These are phyloP conservation scores for Naja naja DNA, from an alignment of 2,113 vertebrate species.

Conservation along the genomic window DNA sequence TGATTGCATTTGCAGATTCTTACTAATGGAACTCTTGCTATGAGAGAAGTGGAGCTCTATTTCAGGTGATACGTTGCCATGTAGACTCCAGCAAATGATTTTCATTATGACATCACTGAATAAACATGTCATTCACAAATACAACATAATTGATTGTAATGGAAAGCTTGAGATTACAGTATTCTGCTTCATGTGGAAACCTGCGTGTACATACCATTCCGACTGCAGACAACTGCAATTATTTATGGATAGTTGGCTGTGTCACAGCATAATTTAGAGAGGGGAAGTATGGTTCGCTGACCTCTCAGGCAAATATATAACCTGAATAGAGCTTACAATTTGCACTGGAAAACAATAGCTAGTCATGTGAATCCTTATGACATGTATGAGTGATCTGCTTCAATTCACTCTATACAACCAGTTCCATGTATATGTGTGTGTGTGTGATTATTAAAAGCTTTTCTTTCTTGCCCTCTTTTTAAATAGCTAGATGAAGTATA, in stretches of 20 bases:
- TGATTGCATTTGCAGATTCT: neutral
- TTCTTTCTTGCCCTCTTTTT: conserved; percentile 17
- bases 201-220: neutral
- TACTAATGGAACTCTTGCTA: neutral
- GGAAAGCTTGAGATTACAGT: neutral
- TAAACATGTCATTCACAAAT: neutral
- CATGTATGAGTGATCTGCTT: neutral
- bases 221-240: neutral
- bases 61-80: neutral
- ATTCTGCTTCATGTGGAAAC: neutral
- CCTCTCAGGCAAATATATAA: neutral
- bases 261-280: neutral
- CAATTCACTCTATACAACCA: too few relatives aligned
- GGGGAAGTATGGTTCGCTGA: neutral
- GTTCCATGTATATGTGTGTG: neutral
- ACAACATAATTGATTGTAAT: neutral
- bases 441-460: neutral
- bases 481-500: conserved; percentile 71
- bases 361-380: neutral
- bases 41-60: neutral
- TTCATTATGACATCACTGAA: neutral
- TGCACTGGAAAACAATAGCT: neutral
- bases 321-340: neutral
- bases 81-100: neutral
- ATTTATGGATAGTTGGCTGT: neutral